A percentile compares a stretch with the other conserved stretches of the same genome.
phyloP scores from a whole-genome alignment of 2,888 invertebrate species.

The Hybos culiciformis region DNA sequence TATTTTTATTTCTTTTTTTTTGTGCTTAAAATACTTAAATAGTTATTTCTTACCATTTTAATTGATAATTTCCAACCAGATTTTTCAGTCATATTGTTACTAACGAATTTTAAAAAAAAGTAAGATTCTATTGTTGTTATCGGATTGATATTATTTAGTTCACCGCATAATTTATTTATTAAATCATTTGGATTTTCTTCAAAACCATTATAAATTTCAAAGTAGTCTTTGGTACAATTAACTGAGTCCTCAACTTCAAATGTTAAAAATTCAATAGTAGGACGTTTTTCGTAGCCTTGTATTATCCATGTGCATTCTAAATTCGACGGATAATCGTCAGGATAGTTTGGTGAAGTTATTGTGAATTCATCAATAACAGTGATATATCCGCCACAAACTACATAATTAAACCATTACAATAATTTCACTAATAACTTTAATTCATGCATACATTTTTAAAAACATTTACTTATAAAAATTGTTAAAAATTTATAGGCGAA shows the following conservation, averaged over 20 bases:
- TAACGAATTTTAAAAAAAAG: too few species aligned
- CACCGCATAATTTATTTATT: slow-evolving; percentile 45
- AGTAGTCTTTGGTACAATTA: slow-evolving; percentile 14
- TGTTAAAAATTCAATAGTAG: slow-evolving; percentile 49
- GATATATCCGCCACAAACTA: slow-evolving; percentile 72
- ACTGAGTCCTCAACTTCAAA: slow-evolving; percentile 36
- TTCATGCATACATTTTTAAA: too few species aligned
- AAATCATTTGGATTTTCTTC: slow-evolving; percentile 24
- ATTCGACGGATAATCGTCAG: slow-evolving; percentile 56
- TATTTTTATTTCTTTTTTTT: too few species aligned
- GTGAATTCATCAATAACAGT: slow-evolving; percentile 46
- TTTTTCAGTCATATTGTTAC: slow-evolving; percentile 34
- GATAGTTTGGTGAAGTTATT: slow-evolving; percentile 69
- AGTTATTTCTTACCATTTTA: neutral
- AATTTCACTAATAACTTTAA: too few species aligned
- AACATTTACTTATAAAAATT: too few species aligned
- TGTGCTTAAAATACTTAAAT: too few species aligned
- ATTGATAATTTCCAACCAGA: neutral
- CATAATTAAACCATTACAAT: slow-evolving; percentile 7
- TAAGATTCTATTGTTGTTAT: too few species aligned
- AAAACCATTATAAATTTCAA: slow-evolving; percentile 32
- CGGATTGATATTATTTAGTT: too few species aligned
- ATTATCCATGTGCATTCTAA: slow-evolving; percentile 69
- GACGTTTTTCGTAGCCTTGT: slow-evolving; percentile 55
- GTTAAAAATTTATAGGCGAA: too few species aligned